Conservation (phyloP, 2,797 vertebrate genomes). For the Pelochelys cantorii region DNA sequence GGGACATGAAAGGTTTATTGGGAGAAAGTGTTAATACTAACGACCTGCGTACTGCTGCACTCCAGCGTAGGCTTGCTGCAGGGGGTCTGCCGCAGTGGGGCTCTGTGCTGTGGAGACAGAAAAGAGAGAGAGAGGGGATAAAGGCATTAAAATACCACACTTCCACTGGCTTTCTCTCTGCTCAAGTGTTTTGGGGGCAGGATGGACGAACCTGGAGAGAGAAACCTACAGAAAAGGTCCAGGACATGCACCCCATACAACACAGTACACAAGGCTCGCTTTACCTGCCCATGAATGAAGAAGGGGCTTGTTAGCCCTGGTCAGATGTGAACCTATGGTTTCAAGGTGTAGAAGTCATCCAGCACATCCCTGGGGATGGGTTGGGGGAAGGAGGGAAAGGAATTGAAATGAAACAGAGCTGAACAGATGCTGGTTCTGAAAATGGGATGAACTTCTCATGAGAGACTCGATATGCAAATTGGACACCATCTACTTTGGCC, state of each 20-base stretch:
- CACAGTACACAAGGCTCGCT: not conserved
- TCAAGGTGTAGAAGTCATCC: not conserved
- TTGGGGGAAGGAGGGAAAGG: too few relatives aligned
- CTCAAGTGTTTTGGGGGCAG: not conserved
- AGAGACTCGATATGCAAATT: too few relatives aligned
- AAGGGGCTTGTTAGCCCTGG: not conserved
- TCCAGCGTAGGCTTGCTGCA: conserved; percentile 99
- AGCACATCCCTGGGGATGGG: too few relatives aligned
- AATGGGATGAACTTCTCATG: not conserved
- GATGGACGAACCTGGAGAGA: not conserved
- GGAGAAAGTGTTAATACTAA: conserved; percentile 84
- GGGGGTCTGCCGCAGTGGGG: conserved; percentile 96
- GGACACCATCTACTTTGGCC: too few relatives aligned
- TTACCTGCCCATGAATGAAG: not conserved
- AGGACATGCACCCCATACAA: fast-evolving
- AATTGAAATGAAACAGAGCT: not conserved
- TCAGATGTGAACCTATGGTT: not conserved
- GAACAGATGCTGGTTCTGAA: not conserved
- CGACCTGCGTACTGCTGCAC: conserved; percentile 99
- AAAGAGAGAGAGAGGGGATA: conserved; percentile 50
- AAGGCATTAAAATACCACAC: not conserved
- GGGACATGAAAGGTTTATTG: conserved; percentile 72
- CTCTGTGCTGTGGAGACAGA: conserved; percentile 94
- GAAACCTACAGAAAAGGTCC: not conserved
- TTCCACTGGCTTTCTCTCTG: not conserved